These are phyloP conservation scores for Triplophysa tibetana DNA, from an alignment of 2,113 vertebrate species.

Conservation along the genomic window DNA sequence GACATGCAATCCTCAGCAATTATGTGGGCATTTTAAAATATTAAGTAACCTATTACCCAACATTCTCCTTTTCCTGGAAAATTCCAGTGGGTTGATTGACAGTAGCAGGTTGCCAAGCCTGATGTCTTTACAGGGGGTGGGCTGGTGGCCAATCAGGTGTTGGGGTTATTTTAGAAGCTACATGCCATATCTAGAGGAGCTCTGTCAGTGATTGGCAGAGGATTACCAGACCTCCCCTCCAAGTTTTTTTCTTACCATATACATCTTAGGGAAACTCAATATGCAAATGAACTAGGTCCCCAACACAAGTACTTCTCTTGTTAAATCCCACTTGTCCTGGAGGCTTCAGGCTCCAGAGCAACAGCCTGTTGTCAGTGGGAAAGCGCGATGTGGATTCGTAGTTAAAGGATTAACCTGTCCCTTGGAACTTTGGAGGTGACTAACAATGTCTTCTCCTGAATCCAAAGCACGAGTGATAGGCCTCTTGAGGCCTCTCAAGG, in stretches of 20 bases:
- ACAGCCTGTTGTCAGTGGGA: constrained; percentile 72
- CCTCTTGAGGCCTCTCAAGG: constrained; percentile 84
- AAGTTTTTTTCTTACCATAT: constrained; percentile 78
- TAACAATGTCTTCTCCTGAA: constrained; percentile 82
- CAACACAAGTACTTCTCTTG: constrained; percentile 64
- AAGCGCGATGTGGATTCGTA: constrained; percentile 75
- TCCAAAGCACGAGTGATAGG: constrained; percentile 90
- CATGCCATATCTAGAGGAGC: constrained; percentile 86
- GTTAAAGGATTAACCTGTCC: constrained; percentile 63
- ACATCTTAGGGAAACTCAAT: constrained; percentile 72
- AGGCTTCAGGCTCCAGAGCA: constrained; percentile 64
- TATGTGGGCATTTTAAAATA: constrained; percentile 57
- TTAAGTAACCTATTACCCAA: constrained; percentile 60
- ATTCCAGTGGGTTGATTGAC: constrained; percentile 79
- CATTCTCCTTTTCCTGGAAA: constrained; percentile 78
- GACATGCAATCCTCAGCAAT: constrained; percentile 55
- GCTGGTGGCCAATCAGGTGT: constrained; percentile 79
- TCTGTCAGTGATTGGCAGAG: constrained; percentile 77
- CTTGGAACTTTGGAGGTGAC: constrained; percentile 68
- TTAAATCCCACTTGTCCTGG: constrained; percentile 60
- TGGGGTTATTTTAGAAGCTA: constrained; percentile 88
- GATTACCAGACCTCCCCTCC: constrained; percentile 68
- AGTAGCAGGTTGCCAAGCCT: constrained; percentile 70
- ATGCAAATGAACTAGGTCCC: constrained; percentile 78
- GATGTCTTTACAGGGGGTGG: constrained; percentile 62